Evolutionary conservation across 2,797 vertebrate genomes (phyloP), one percentile per base, ranked within the genome.

Genomic region (Sandelia bainsii): DNA sequence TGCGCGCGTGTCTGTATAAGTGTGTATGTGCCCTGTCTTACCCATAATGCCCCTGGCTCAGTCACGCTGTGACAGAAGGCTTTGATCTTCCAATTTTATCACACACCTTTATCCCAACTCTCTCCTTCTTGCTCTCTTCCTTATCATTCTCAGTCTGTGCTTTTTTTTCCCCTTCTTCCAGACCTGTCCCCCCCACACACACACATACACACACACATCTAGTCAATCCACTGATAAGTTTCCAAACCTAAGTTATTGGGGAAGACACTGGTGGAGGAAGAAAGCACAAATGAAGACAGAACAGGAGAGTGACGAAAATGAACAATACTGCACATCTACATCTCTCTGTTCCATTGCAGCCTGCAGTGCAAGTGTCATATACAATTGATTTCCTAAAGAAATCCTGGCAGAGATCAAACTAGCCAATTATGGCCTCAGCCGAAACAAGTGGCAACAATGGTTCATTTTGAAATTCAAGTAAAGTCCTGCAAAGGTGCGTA

Each of bases 81-180:
- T 94, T 93, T 93, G 92, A 94, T 94, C 91, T 88, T 89, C 83
- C 88, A 89, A 91, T 91, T 92, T 90, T 87, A 91, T 91, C 89
- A 82, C 86, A 89, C 87, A 87, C 91, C 89, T 92, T 89, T 91
- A 90, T 88, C 89, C 88, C 84, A 58, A 80, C 84, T 80, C 87
- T 80, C 82, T 77, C 78, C 52, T 75, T 78, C 86, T 78, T 64
- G 79, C 86, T 84, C 85, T 84, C 76, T 60, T 82, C 72, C 86
- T 87, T 88, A 83, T 91, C 87, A 83, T 86, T 82, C 74, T 72
- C 80, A 65, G 84, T 85, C 66, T 46, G 46, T 17, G 8, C 32
- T 67, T 63, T 68, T 75, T 64, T 46, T 51, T n/a, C n/a, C n/a
- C 13, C 29, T 0, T 65, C 65, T 63, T 29, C 5, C 59, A 71